phyloP scores from a whole-genome alignment of 2,113 vertebrate genomes.

The Theropithecus gelada region DNA sequence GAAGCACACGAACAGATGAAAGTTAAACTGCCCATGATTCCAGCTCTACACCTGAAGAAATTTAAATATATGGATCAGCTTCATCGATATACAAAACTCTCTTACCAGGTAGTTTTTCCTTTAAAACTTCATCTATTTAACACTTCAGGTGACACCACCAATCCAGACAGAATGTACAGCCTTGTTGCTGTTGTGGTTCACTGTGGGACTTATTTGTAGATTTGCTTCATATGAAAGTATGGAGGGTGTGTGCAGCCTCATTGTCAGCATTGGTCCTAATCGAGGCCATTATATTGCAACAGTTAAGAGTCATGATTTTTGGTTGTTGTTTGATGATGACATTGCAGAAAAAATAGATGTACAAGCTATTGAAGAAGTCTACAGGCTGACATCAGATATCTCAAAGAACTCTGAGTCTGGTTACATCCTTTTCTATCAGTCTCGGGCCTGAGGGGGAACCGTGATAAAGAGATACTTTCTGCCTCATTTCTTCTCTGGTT shows the following conservation, averaged over 20 bases:
- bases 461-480: slow-evolving; percentile 73
- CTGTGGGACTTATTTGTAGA: slow-evolving; percentile 79
- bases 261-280: slow-evolving; percentile 83
- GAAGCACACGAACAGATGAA: slow-evolving; percentile 93
- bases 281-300: slow-evolving; percentile 92
- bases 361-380: slow-evolving; percentile 93
- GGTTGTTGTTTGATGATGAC: slow-evolving; percentile 92
- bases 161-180: slow-evolving; percentile 91
- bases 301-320: slow-evolving; percentile 92
- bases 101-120: slow-evolving; percentile 91
- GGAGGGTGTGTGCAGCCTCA: background rate
- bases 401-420: slow-evolving; percentile 92
- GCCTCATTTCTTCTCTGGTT: slow-evolving; percentile 80
- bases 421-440: slow-evolving; percentile 92
- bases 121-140: slow-evolving; percentile 91
- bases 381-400: slow-evolving; percentile 91
- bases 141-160: slow-evolving; percentile 90
- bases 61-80: slow-evolving; percentile 89
- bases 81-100: slow-evolving; percentile 90
- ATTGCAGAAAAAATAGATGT: slow-evolving; percentile 93
- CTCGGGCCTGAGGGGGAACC: slow-evolving; percentile 85
- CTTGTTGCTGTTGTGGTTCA: slow-evolving; percentile 91
- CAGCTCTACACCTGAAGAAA: slow-evolving; percentile 84
- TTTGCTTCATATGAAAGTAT: background rate
- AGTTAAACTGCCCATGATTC: slow-evolving; percentile 92